phyloP scores from a whole-genome alignment of 2,113 vertebrate genomes.

The Acanthochromis polyacanthus region DNA sequence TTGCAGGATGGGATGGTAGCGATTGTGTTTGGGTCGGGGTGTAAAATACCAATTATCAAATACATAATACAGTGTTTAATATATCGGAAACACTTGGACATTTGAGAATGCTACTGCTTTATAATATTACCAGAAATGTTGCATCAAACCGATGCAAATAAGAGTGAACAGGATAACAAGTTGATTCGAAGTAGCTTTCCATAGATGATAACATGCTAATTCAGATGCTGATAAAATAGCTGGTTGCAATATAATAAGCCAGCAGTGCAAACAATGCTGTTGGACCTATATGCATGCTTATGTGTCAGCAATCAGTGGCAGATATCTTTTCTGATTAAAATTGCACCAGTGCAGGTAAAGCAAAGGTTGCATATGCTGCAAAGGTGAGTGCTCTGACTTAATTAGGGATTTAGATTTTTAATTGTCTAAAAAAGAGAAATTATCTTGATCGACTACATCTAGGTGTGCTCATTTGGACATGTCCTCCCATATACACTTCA shows the following conservation, averaged over 20 bases:
- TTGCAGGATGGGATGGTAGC: neutral
- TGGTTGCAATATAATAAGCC: neutral
- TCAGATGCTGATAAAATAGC: too few relatives aligned
- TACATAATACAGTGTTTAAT: neutral
- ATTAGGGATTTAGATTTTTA: neutral
- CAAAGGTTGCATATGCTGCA: neutral
- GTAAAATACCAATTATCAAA: neutral
- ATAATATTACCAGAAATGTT: neutral
- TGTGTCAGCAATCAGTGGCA: neutral
- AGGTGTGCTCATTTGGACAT: neutral
- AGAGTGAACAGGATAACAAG: neutral
- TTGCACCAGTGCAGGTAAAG: neutral
- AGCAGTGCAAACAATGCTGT: neutral
- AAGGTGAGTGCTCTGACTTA: neutral
- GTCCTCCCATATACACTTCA: neutral
- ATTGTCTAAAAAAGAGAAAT: neutral
- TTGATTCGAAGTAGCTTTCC: too few relatives aligned
- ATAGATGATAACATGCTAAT: too few relatives aligned
- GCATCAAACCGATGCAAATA: neutral
- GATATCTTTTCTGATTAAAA: neutral
- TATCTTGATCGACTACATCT: neutral
- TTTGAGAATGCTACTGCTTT: neutral
- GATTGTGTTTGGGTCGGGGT: neutral
- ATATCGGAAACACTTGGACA: neutral
- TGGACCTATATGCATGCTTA: neutral